These are phyloP conservation scores for Sarcophaga peregrina DNA, from an alignment of 1,140 invertebrate species.

Conservation along the genomic window DNA sequence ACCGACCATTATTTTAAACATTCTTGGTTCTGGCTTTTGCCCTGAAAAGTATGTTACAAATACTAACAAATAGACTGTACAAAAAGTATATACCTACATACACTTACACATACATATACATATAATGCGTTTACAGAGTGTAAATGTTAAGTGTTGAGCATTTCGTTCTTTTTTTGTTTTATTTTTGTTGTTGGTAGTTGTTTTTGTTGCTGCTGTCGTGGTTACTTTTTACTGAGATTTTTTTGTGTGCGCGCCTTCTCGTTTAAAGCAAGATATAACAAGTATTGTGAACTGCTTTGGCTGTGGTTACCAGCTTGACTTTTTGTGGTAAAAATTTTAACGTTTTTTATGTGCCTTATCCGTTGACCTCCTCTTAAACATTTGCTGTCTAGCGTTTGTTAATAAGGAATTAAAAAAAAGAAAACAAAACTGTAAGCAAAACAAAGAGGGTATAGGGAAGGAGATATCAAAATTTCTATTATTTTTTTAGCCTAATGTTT, in stretches of 20 bases:
- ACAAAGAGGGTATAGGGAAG: too few species aligned
- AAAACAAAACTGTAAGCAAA: too few species aligned
- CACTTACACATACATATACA: background rate
- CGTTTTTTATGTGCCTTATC: slow-evolving; percentile 8
- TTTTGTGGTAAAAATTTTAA: slow-evolving; percentile 2
- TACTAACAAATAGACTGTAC: background rate
- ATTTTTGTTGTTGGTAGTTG: background rate
- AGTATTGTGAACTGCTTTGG: background rate
- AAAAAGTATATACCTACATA: background rate
- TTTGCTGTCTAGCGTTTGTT: background rate
- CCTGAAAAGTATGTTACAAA: background rate
- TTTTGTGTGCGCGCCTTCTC: too few species aligned
- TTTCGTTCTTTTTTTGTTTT: background rate
- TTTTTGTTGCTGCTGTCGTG: background rate
- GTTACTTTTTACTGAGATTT: too few species aligned
- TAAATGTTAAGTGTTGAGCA: slow-evolving; percentile 30
- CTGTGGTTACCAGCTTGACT: slow-evolving; percentile 8
- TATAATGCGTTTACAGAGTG: background rate
- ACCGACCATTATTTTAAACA: background rate
- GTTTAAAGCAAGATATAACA: too few species aligned
- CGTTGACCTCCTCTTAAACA: slow-evolving; percentile 12
- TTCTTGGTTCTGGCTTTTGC: slow-evolving; percentile 11
- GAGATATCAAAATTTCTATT: background rate
- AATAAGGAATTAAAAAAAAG: background rate
- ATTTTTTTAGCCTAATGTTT: too few species aligned